Evolutionary conservation across 2,888 invertebrate species (phyloP), one percentile per base, ranked within the genome.

Genomic region (Drosophila paranaensis): DNA sequence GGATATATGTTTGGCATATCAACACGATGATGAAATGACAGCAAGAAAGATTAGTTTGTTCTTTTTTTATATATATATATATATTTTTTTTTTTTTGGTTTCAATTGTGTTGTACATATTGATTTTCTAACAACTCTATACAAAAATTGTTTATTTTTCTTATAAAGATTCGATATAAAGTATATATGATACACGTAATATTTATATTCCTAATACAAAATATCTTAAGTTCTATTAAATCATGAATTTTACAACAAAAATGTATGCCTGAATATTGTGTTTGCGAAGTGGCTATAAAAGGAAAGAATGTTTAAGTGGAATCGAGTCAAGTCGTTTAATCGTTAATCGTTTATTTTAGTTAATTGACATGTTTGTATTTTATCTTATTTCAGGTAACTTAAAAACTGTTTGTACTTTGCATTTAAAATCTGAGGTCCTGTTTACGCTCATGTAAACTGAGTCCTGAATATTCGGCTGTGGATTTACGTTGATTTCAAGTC

Each of bases 81-180:
- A n/a, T n/a, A n/a, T n/a, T n/a, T 60, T 40, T 53, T 54, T 71
- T 61, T 69, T 80, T 86, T 88, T 85, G 71, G 74, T 83, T 82
- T 85, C 58, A 78, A 83, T 77, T 77, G 71, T 75, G 57, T 76
- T 75, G 33, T 63, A 79, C 82, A 58, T 70, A 76, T 86, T 83
- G 80, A 81, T 83, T 83, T 88, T 77, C 70, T 80, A 88, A 85
- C 89, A 88, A 86, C 77, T 88, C 67, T 79, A 74, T 81, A 85
- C 77, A 83, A 86, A 83, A 88, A 81, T 79, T 81, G 77, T 81
- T 67, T 55, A 51, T 66, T 79, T 75, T 71, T 27, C 57, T 66
- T 57, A 71, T 64, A 71, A 66, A 57, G 43, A 63, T 69, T 77
- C 55, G 67, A 78, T 60, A 75, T 66, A 74, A 3, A 4, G 20